A percentile compares a stretch with the other conserved stretches of the same genome.
Conservation (phyloP, 2,888 invertebrate species). For the Luperina nickerlii region DNA sequence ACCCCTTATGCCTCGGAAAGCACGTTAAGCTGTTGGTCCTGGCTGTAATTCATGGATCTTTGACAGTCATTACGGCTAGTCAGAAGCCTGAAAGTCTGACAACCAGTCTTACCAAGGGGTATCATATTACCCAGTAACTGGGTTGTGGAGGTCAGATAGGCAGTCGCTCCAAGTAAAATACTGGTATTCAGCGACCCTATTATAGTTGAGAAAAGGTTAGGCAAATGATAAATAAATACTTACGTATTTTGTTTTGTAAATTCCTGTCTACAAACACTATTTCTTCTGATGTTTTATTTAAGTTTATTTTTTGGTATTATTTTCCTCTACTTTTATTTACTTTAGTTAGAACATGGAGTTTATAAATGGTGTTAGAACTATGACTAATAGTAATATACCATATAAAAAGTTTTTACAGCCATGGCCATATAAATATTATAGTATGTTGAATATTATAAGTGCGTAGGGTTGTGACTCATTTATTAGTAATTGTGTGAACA, state of each 20-base stretch:
- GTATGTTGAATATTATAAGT: constrained; percentile 6
- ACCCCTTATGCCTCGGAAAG: too few relatives aligned
- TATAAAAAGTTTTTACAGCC: neutral
- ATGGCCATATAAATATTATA: neutral
- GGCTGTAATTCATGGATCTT: too few relatives aligned
- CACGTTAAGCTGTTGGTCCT: too few relatives aligned
- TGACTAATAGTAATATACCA: neutral
- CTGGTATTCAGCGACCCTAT: too few relatives aligned
- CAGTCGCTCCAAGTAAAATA: too few relatives aligned
- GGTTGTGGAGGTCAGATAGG: too few relatives aligned
- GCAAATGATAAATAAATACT: too few relatives aligned
- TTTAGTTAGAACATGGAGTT: neutral
- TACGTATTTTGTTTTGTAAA: neutral
- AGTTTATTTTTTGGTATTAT: neutral
- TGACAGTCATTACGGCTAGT: too few relatives aligned
- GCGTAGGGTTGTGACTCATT: constrained; percentile 29
- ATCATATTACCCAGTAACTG: too few relatives aligned
- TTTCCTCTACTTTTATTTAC: neutral
- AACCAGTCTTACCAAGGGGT: too few relatives aligned
- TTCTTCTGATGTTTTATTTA: neutral
- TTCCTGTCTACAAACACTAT: neutral
- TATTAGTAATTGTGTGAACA: constrained; percentile 49
- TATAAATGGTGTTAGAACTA: neutral
- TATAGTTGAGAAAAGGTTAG: too few relatives aligned
- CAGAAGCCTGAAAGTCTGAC: too few relatives aligned